Percentiles rank a stretch among this genome's conserved stretches.
These are phyloP conservation scores for Anas bahamensis DNA, from an alignment of 2,797 vertebrate species.

Conservation along the genomic window DNA sequence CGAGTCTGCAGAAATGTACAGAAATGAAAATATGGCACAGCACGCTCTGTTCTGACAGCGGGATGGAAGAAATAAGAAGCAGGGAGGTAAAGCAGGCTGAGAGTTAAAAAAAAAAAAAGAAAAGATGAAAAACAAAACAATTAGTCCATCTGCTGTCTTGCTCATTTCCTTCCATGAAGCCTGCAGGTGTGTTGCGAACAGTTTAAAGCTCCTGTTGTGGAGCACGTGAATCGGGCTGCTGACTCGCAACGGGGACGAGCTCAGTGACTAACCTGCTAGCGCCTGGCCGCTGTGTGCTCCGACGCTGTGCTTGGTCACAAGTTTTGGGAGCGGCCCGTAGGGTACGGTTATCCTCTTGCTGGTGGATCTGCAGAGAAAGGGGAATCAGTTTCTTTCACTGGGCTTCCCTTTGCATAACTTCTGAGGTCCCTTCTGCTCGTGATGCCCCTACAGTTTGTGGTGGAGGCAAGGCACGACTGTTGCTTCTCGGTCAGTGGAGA, in stretches of 20 bases:
- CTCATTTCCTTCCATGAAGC: neutral
- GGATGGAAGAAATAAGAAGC: neutral
- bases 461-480: neutral
- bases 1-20: neutral
- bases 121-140: neutral
- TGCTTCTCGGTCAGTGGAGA: rapidly evolving
- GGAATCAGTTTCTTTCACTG: neutral
- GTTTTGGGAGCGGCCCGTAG: neutral
- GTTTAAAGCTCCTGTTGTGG: neutral
- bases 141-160: neutral
- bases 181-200: neutral
- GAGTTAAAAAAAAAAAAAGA: neutral
- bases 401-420: neutral
- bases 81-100: neutral
- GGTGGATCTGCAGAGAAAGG: neutral
- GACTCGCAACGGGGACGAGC: neutral
- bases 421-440: neutral
- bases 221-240: neutral
- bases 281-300: neutral
- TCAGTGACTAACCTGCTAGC: neutral
- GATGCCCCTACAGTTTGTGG: neutral
- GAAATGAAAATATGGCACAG: neutral
- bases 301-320: neutral
- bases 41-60: neutral
- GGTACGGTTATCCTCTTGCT: neutral